Base-by-base conservation (phyloP, 1,140 invertebrate genomes). In the Nautilus pompilius region DNA sequence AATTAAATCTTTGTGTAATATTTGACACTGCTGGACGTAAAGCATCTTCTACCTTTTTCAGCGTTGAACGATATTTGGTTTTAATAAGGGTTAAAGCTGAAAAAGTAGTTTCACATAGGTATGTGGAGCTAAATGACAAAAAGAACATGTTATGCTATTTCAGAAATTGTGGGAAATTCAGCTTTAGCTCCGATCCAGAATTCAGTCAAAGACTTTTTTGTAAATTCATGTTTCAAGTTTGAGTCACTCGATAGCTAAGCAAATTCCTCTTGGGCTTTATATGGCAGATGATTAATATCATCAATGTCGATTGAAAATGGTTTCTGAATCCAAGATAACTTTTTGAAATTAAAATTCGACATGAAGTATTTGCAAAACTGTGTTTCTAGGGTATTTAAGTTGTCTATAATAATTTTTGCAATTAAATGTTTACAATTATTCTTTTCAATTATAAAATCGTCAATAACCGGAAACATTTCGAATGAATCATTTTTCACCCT, bases 301-400 rank as follows among this genome's bases (percentile, higher is more conserved):
- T 20, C 20, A 49, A 49, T 15, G 48, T 20, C 1, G 0, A 49
- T 49, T 20, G 48, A 49, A 49, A 49, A 49, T 49, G 20, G 48
- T 49, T 49, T 15, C 20, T 49, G 48, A 49, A 49, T 49, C 48
- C 48, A 49, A 49, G 48, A 49, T 49, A 49, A 49, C 48, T 49
- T 49, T 49, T 49, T 49, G 20, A 49, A 49, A 49, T 49, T 15
- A 15, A 49, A 41, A 41, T n/a, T 41, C 8, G 36, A 41, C n/a
- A 13, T 41, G 36, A 41, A 41, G 36, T 41, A 41, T 41, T 41
- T 41, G 36, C 36, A n/a, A 41, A 41, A 41, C 36, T 41, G 36
- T 41, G 0, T 41, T 41, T 41, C 36, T 41, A 41, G 36, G n/a
- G 36, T 41, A 41, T 41, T 41, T 41, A 41, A 41, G 36, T 41